Evolutionary conservation across 2,888 invertebrate genomes (phyloP).

Genomic region (Thecophora atra): DNA sequence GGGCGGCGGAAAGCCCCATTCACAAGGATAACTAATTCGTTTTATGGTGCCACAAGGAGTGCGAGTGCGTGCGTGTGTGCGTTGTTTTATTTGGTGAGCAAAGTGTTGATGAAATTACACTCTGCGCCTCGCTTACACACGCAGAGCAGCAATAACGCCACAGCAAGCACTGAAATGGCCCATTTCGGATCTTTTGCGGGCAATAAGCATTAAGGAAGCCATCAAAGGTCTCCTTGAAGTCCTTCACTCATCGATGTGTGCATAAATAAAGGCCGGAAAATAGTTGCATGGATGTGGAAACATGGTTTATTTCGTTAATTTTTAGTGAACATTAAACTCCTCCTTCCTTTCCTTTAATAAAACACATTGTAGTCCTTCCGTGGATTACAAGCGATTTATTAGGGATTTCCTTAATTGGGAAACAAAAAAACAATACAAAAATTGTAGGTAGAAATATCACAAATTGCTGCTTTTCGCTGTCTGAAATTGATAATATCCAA

Average conservation of each 20-base stretch:
- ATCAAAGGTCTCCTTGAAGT: conserved; percentile 33
- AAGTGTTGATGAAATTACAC: conserved; percentile 32
- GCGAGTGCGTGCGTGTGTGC: conserved; percentile 22
- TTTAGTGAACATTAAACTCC: background rate
- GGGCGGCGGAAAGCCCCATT: background rate
- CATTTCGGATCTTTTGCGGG: conserved; percentile 44
- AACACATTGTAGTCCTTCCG: no score
- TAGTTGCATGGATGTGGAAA: conserved; percentile 44
- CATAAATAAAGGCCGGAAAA: conserved; percentile 50
- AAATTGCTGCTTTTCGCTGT: no score
- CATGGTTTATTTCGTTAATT: conserved; percentile 18
- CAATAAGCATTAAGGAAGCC: conserved; percentile 44
- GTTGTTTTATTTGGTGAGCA: conserved; percentile 43
- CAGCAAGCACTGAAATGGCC: conserved; percentile 44
- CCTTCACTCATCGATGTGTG: conserved; percentile 16
- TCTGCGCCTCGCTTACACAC: background rate
- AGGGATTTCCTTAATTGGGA: no score
- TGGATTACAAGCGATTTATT: no score
- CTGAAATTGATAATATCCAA: no score
- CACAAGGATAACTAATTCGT: conserved; percentile 34
- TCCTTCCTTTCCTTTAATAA: no score
- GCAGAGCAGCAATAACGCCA: conserved; percentile 2
- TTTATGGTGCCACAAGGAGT: conserved; percentile 30
- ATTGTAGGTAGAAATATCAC: no score
- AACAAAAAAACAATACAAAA: no score